Evolutionary conservation across 2,888 invertebrate genomes (phyloP).

Genomic region (Lucinisca nassula): DNA sequence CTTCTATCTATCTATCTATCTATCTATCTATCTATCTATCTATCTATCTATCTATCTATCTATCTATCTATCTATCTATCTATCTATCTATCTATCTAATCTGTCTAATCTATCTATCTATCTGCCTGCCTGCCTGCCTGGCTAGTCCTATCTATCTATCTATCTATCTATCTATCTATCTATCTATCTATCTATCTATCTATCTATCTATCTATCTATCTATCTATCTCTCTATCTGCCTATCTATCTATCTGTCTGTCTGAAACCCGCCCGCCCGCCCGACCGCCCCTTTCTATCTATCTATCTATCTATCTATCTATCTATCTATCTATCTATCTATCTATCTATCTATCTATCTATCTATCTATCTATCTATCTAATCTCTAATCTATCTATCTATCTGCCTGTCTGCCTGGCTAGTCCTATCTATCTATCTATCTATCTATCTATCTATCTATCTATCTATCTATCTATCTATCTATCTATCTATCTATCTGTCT

Average conservation of each 20-base stretch:
- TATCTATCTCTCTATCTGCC: too few relatives aligned
- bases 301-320: background rate
- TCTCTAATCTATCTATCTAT: too few relatives aligned
- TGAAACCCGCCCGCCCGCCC: background rate
- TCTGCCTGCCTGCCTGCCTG: too few relatives aligned
- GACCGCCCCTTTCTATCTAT: background rate
- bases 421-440: too few relatives aligned
- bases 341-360: background rate
- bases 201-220: too few relatives aligned
- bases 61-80: conserved; percentile 15
- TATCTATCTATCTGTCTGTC: too few relatives aligned
- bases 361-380: background rate
- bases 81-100: conserved; percentile 7
- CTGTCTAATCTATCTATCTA: background rate
- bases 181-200: background rate
- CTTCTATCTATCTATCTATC: too few relatives aligned
- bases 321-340: conserved; percentile 1
- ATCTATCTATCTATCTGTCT: too few relatives aligned
- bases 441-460: too few relatives aligned
- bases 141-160: background rate
- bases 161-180: background rate
- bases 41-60: conserved; percentile 15
- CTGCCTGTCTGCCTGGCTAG: too few relatives aligned
- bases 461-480: too few relatives aligned
- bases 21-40: conserved; percentile 15